Evolutionary conservation across 1,140 invertebrate species (phyloP), one percentile per base, ranked within the genome.

Genomic region (Drosophila micromelanica): DNA sequence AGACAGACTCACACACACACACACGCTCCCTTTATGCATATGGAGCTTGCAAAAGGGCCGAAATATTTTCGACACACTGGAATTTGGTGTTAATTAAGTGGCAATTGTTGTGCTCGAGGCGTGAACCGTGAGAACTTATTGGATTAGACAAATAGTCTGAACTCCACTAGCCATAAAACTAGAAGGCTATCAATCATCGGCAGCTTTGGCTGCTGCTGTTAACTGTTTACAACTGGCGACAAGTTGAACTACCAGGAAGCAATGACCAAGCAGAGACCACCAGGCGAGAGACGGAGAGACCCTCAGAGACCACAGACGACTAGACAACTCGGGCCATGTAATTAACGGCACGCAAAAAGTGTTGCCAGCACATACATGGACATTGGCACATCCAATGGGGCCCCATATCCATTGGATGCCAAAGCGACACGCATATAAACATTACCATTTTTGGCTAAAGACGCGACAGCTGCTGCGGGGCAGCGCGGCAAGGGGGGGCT

Each of bases 341-440:
- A 89, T 89, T 89, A 89, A 90, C 80, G 69, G 80, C 85, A 89
- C 85, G 85, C 85, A 89, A 89, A 89, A 89, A 89, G 86, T 85
- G 85, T 89, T 90, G 79, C 67, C 74, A 75, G 78, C 60, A 73
- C 78, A 78, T 87, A 89, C 77, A 86, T 86, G 82, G 82, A 77
- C 76, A 73, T 69, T 69, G 65, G 57, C 65, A 69, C 54, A 59
- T 52, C 46, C 63, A 68, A 48, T 73, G 64, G 64, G 63, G 54
- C 20, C 42, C 42, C 59, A 48, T 61, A 64, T 59, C 57, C 65
- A 69, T 38, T 62, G 15, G 35, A 20, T 43, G 67, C 56, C 52
- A 64, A 43, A 67, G 82, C 81, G 84, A 89, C 85, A 89, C 85
- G 85, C 80, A 89, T 90, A 80, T 89, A 84, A 85, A 90, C 84